Base-by-base conservation (phyloP, 2,113 vertebrate species). In the Anolis sagrei region DNA sequence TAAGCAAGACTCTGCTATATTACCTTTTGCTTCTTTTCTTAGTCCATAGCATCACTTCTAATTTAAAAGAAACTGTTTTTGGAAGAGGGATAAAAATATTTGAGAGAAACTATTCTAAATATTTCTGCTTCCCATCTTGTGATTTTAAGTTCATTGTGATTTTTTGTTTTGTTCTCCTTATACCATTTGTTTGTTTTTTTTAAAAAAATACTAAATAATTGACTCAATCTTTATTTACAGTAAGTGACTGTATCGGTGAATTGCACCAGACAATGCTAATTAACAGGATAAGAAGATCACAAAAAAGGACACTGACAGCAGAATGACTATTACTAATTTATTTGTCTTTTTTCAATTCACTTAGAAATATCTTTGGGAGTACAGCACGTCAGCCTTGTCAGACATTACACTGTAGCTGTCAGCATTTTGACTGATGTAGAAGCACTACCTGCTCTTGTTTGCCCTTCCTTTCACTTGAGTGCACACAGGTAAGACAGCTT, bases 321-420 rank as follows among this genome's bases (percentile, higher is more conserved):
- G 82, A 95, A 94, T 87, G 93, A 89, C 92, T 95, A 97, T 98
- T 97, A 98, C 96, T 98, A 97, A 98, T 98, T 98, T 97, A 98
- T 98, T 95, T 97, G 96, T 96, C 95, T 95, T 94, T 97, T 95
- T 96, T 93, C 95, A 96, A 96, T 96, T 96, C 94, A 95, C 94
- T 96, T 95, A 95, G 95, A 95, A 97, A 92, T 94, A 95, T 97
- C 95, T 95, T 92, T 93, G 93, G 93, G 94, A 95, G 86, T 88
- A 87, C 88, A 90, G 93, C 95, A 92, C 96, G 96, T 97, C 97
- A 96, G 92, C 87, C 91, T 96, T 97, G 96, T 97, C 98, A 98
- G 92, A 94, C 95, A 92, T 97, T 97, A 96, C 95, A 96, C 91
- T 79, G 96, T 93, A 97, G 95, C 97, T 98, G 98, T 98, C 98